phyloP scores from a whole-genome alignment of 2,797 vertebrate genomes.

The Erpetoichthys calabaricus region DNA sequence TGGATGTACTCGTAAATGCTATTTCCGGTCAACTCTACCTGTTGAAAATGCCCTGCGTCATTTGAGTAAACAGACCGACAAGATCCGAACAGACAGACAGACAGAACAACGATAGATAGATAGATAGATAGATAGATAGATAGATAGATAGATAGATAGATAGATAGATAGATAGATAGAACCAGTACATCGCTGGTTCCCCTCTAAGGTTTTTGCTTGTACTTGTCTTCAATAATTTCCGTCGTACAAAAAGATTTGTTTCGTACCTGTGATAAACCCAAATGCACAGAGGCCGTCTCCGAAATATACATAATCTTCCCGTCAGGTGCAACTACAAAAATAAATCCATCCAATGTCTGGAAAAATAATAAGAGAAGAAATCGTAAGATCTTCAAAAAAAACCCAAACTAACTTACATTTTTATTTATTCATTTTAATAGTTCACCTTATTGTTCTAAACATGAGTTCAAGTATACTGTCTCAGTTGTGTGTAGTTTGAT shows the following conservation, averaged over 20 bases:
- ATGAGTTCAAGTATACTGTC: no score
- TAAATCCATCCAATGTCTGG: constrained; percentile 91
- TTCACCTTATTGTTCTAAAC: no score
- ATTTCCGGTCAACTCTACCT: constrained; percentile 97
- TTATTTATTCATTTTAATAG: no score
- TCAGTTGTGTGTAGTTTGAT: no score
- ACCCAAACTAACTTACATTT: no score
- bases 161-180: background rate
- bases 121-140: background rate
- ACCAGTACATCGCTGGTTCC: background rate
- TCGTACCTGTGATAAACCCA: constrained; percentile 89
- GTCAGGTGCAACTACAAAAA: constrained; percentile 92
- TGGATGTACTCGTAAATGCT: constrained; percentile 97
- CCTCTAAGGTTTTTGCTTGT: no score
- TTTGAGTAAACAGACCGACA: background rate
- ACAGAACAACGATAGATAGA: background rate
- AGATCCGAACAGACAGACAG: background rate
- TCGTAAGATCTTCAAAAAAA: constrained; percentile 9
- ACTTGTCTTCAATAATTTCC: no score
- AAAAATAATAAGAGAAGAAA: constrained; percentile 5
- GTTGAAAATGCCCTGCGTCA: constrained; percentile 36
- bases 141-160: no score
- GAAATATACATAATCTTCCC: constrained; percentile 99
- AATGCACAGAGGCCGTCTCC: constrained; percentile 87
- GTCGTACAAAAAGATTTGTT: background rate